Percentiles rank a stretch among this genome's conserved stretches.
Evolutionary conservation across 2,888 invertebrate species (phyloP).

Genomic region (Drosophila kuntzei): DNA sequence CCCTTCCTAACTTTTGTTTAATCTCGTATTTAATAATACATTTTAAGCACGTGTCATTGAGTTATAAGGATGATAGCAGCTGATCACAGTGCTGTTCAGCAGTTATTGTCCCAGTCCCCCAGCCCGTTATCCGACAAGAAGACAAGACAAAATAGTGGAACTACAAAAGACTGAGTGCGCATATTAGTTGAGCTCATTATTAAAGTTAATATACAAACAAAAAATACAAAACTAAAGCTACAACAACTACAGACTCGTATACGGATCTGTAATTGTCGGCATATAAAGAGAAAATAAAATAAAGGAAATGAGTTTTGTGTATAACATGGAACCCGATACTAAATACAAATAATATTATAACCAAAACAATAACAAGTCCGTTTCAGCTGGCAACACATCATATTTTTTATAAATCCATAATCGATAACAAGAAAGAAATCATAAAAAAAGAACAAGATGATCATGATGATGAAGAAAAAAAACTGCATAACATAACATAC

Average conservation of each 20-base stretch:
- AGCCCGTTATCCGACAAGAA: constrained; percentile 61
- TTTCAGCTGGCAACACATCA: constrained; percentile 78
- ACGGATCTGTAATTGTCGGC: constrained; percentile 36
- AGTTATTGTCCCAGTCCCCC: constrained; percentile 34
- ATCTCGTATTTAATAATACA: background rate
- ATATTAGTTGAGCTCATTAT: constrained; percentile 82
- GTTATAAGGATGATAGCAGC: constrained; percentile 8
- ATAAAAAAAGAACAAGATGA: constrained; percentile 17
- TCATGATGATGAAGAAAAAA: constrained; percentile 39
- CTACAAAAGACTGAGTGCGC: constrained; percentile 84
- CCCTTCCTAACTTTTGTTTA: background rate
- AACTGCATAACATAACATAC: constrained; percentile 28
- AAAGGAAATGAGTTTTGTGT: constrained; percentile 53
- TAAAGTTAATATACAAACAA: constrained; percentile 65
- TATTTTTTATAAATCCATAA: constrained; percentile 71
- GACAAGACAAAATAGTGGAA: constrained; percentile 79
- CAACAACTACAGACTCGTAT: constrained; percentile 27
- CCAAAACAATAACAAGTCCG: constrained; percentile 74
- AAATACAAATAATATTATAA: constrained; percentile 32
- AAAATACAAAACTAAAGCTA: constrained; percentile 28
- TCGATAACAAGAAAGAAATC: constrained; percentile 50
- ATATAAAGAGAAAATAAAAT: constrained; percentile 8
- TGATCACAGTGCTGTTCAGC: constrained; percentile 39
- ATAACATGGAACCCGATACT: constrained; percentile 56
- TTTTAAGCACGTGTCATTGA: constrained; percentile 23